These are phyloP conservation scores for Acronicta aceris DNA, from an alignment of 2,888 invertebrate species.

Conservation along the genomic window DNA sequence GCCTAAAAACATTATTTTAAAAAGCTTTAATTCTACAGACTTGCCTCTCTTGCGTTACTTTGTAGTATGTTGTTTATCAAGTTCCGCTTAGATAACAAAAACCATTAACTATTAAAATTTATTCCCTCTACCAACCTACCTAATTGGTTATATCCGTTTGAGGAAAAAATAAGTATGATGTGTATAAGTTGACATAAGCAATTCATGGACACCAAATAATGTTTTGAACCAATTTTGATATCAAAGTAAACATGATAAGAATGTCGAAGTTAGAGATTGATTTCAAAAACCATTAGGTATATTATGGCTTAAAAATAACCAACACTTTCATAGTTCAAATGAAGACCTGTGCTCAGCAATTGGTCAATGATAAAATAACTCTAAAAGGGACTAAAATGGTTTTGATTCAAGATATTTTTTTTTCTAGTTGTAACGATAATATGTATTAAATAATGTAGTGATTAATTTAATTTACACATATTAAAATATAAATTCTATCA, in stretches of 20 bases:
- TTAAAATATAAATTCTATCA: no score
- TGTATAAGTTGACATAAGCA: not conserved
- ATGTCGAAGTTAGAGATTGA: not conserved
- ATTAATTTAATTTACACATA: no score
- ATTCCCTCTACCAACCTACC: slow-evolving; percentile 15
- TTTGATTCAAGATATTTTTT: no score
- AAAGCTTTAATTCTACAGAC: not conserved
- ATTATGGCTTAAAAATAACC: not conserved
- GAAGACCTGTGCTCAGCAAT: no score
- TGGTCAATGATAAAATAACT: no score
- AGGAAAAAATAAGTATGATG: no score
- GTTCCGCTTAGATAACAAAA: slow-evolving; percentile 55
- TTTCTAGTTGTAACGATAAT: no score
- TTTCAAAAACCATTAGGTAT: not conserved
- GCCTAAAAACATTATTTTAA: not conserved
- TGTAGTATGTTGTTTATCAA: slow-evolving; percentile 41
- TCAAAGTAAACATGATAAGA: slow-evolving; percentile 17
- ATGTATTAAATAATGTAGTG: no score
- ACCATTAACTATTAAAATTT: slow-evolving; percentile 26
- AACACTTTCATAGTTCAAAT: no score
- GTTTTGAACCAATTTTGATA: slow-evolving; percentile 11
- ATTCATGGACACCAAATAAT: not conserved
- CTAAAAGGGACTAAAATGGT: no score
- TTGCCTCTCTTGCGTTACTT: slow-evolving; percentile 11
- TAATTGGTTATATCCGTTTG: no score